phyloP scores from a whole-genome alignment of 2,888 invertebrate species.

The Drosophila kuntzei region DNA sequence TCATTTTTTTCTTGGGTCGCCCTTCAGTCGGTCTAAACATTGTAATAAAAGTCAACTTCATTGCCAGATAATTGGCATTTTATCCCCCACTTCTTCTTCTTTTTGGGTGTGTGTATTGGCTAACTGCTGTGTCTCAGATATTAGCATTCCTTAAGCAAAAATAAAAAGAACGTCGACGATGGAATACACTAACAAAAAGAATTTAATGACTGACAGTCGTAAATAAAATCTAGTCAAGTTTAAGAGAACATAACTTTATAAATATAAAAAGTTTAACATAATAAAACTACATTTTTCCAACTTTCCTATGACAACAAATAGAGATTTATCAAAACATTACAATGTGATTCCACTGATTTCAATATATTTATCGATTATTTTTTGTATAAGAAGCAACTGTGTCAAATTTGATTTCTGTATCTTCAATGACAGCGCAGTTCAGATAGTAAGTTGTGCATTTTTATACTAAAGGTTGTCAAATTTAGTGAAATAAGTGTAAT shows the following conservation, averaged over 20 bases:
- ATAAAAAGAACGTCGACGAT: neutral
- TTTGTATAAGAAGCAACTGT: neutral
- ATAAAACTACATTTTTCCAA: no score
- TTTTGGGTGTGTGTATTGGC: slow-evolving; percentile 70
- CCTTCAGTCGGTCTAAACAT: slow-evolving; percentile 63
- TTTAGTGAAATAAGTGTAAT: neutral
- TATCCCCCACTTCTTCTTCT: slow-evolving; percentile 11
- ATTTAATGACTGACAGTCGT: neutral
- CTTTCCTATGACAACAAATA: neutral
- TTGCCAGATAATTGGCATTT: slow-evolving; percentile 54
- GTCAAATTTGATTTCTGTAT: neutral
- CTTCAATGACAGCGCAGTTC: neutral
- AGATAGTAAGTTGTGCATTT: neutral
- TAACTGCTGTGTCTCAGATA: slow-evolving; percentile 38
- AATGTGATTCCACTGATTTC: neutral
- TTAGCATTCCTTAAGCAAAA: slow-evolving; percentile 35
- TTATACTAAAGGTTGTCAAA: neutral
- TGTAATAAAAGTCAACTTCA: slow-evolving; percentile 66
- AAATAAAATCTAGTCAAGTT: no score
- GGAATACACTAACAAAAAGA: slow-evolving; percentile 2
- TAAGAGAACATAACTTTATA: neutral
- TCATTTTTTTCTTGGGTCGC: slow-evolving; percentile 43
- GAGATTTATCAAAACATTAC: no score
- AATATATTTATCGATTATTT: neutral
- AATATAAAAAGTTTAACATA: neutral